Evolutionary conservation across 37 sponge, comb jelly and placozoan genomes (phyloP).

Genomic region (Ephydatia muelleri): DNA sequence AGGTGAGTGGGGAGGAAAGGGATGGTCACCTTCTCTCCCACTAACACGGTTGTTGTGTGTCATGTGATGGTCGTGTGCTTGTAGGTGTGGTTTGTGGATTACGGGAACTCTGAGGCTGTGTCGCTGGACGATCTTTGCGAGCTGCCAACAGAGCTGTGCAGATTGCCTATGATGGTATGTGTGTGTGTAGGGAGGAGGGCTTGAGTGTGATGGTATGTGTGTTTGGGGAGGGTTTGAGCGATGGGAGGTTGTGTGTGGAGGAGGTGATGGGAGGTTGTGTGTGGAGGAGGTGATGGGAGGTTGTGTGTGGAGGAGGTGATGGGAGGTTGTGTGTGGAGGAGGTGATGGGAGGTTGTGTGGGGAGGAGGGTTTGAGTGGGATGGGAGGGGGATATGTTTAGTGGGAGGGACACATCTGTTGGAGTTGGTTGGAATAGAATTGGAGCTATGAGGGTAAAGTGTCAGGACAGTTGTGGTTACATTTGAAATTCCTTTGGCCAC

Average conservation of each 20-base stretch:
- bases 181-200: constrained; percentile 10
- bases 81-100: constrained; percentile 85
- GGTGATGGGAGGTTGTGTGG: neutral
- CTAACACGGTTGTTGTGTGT: neutral
- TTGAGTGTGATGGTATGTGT: neutral
- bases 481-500: too few relatives aligned
- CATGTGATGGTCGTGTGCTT: neutral
- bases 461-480: too few relatives aligned
- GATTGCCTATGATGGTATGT: constrained; percentile 24
- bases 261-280: neutral
- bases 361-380: too few relatives aligned
- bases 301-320: neutral
- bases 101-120: constrained; percentile 78
- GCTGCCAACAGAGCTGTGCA: constrained; percentile 30
- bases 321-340: neutral
- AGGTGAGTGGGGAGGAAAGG: constrained; percentile 8
- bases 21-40: neutral
- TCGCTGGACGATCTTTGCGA: constrained; percentile 38
- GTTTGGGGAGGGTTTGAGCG: too few relatives aligned
- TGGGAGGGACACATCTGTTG: too few relatives aligned
- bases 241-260: neutral
- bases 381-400: too few relatives aligned
- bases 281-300: neutral
- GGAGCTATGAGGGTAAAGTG: too few relatives aligned
- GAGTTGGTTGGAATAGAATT: too few relatives aligned